Evolutionary conservation across 2,797 vertebrate species (phyloP).

Genomic region (Anisognathus igniventris): DNA sequence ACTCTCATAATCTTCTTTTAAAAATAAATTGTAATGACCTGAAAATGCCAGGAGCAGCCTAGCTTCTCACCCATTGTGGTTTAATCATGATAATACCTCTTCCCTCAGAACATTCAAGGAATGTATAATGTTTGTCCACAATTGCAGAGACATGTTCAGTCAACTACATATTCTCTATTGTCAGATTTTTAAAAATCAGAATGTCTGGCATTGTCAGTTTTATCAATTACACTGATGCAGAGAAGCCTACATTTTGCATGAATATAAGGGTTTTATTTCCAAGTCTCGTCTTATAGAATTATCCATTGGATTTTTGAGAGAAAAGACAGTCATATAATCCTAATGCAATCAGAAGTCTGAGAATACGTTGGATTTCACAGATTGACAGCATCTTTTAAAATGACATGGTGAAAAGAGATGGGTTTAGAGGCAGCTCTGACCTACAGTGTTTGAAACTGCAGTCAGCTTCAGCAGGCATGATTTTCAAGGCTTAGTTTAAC

Average conservation of each 20-base stretch:
- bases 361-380: not conserved
- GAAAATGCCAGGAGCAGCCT: slow-evolving; percentile 59
- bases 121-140: not conserved
- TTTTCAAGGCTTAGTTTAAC: not conserved
- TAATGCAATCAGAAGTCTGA: slow-evolving; percentile 53
- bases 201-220: slow-evolving; percentile 15
- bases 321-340: not conserved
- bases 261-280: slow-evolving; percentile 6
- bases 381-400: slow-evolving; percentile 40
- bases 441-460: not conserved
- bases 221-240: slow-evolving; percentile 23
- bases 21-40: slow-evolving; percentile 49
- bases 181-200: not conserved
- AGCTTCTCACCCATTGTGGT: slow-evolving; percentile 42
- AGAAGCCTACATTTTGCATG: not conserved
- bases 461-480: not conserved
- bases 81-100: slow-evolving; percentile 55
- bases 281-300: not conserved
- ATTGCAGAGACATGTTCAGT: slow-evolving; percentile 26
- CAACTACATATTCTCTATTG: not conserved
- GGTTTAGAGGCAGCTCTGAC: slow-evolving; percentile 1
- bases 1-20: not conserved
- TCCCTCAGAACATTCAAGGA: not conserved
- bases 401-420: slow-evolving; percentile 12
- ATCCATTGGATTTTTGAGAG: not conserved